Base-by-base conservation (phyloP, 2,113 vertebrate species). In the Porphyrio hochstetteri region DNA sequence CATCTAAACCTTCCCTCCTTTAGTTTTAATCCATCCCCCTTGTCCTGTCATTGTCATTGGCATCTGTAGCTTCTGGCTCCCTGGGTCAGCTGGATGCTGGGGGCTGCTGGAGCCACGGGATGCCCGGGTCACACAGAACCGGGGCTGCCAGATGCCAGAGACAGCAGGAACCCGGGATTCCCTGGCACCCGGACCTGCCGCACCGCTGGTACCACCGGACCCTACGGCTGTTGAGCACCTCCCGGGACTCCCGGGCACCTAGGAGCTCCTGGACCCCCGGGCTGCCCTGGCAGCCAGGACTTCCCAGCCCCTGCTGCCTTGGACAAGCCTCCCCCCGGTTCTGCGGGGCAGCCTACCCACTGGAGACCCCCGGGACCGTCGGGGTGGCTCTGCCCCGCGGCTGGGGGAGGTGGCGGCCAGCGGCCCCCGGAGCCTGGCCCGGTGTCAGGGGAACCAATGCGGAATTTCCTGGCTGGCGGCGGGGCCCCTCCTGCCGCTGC, bases 401-500 rank as follows among this genome's bases (percentile, higher is more conserved):
- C 46, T 13, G 53, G 65, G 65, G 44, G 61, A 59, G 78, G 72
- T 8, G 40, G 86, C 23, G 64, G 75, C 57, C 61, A 13, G 90
- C 79, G 65, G 84, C 82, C 87, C 75, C 88, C 79, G 72, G 76
- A 82, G 95, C 80, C 93, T 84, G 95, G 88, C 88, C 76, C 68
- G 88, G 80, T 85, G 84, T 95, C 79, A 96, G 95, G 96, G 95
- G 95, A 96, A 94, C 93, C 95, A 93, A 95, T 93, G 89, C 91
- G 95, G 96, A 95, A 95, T 95, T 96, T 96, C 94, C 96, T 95
- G 95, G 86, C 94, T 83, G 94, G 53, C 93, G 89, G 80, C 75
- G 57, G 93, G 72, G 92, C 88, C 93, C 83, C 94, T 72, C 92
- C 88, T 40, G 91, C 88, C 35, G 88, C 92, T 27, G 81, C 92